Evolutionary conservation across 2,888 invertebrate species (phyloP), one percentile per base, ranked within the genome.

Genomic region (Sphecodes monilicornis): DNA sequence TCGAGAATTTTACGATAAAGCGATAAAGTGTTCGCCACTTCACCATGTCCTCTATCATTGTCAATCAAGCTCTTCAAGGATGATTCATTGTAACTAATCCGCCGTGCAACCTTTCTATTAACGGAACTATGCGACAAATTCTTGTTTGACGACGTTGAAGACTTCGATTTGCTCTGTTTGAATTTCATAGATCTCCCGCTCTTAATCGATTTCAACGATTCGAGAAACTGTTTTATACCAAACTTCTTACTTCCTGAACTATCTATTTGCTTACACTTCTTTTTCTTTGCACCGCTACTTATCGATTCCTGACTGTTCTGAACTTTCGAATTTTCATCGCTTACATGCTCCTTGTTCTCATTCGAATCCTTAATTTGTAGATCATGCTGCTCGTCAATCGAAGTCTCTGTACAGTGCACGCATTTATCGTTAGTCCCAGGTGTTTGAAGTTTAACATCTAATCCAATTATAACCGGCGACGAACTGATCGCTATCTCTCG

Each of bases 1-100:
- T 90, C 88, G 0, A 91, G 81, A 41, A 92, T 85, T 32, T 87
- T 85, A 5, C 79, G 74, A 69, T 91, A 91, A 13, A 88, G 69
- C 18, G 68, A 68, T 16, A 71, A 74, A 13, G 80, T 68, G 3
- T 80, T 60, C 0, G 73, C n/a, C 10, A 26, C 22, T 5, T 57
- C 13, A 0, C 22, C 29, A 0, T 11, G 16, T 0, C 3, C 32
- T 6, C 16, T 32, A 3, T 39, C 13, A 3, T 60, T 29, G 0
- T 10, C 41, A 1, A n/a, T 60, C 1, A 74, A 3, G 11, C 54
- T 57, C 29, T 5, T 54, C 3, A 78, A 64, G 0, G 72, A 81
- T 0, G 43, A 43, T 4, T 82, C 73, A 4, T 83, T 54, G 16
- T 87, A 88, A 64, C 60, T 64, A 64, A 88, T 87, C 5, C 60